Base-by-base conservation (phyloP, 2,797 vertebrate genomes). In the Scarus forsteni region DNA sequence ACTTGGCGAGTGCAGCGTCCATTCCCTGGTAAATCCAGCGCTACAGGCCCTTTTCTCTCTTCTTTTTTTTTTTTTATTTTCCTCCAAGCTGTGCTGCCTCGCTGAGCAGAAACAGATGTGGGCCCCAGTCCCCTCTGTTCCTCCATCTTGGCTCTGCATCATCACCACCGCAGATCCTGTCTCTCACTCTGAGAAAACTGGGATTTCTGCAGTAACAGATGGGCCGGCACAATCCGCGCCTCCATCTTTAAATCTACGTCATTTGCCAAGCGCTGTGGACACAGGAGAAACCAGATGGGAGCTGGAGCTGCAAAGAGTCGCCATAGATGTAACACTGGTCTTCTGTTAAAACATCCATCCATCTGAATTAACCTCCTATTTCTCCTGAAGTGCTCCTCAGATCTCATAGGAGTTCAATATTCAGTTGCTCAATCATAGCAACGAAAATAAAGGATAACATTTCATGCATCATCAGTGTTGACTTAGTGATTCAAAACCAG, bases 21-120 rank as follows among this genome's bases (percentile, higher is more conserved):
- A 51, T 86, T 85, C 79, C 63, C 77, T 57, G 70, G 72, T 60
- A 79, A 80, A 86, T 82, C 83, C 75, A 82, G 67, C 78, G 84
- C 86, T 45, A 54, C 79, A 46, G 81, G 74, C 86, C 52, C 57
- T 5, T 34, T 54, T 72, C 27, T 27, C 27, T 27, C 27, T 27
- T 27, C 27, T 27, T 2, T 27, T 27, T 27, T 27, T 27, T 27
- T 27, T 27, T 27, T 27, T 2, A 27, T 27, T 73, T 75, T 70
- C 75, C 79, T 88, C 76, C 66, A 77, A 88, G 74, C 75, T 64
- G 68, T 67, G 79, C 72, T 67, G 76, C 80, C 27, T 60, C 1
- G 42, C 71, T 91, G 87, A 91, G 86, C 82, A 91, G 84, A 91
- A 92, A 80, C 92, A 92, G 85, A 92, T 92, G 92, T 92, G 86